phyloP scores from a whole-genome alignment of 2,797 vertebrate genomes.

The Poliocrania exsul region DNA sequence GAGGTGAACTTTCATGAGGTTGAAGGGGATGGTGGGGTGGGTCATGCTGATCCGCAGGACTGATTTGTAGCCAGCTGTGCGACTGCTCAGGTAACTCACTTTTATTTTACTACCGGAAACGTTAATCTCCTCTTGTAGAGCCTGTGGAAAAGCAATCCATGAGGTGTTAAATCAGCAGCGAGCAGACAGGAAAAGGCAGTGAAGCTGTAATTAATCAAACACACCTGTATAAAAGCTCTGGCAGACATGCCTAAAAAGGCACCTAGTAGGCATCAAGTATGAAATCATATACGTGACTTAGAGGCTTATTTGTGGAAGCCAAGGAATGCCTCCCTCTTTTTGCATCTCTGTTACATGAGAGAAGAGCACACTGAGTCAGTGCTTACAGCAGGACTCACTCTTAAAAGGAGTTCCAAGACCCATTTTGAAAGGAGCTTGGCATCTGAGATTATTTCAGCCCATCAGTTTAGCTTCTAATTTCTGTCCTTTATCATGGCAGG shows the following conservation, averaged over 20 bases:
- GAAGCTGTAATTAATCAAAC: slow-evolving; percentile 52
- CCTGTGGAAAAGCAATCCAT: slow-evolving; percentile 74
- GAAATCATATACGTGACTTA: background rate
- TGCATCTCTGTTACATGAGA: background rate
- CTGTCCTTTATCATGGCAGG: background rate
- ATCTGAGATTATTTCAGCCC: background rate
- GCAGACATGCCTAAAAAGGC: slow-evolving; percentile 6
- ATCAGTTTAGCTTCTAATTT: background rate
- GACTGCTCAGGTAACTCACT: slow-evolving; percentile 93
- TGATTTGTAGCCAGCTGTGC: slow-evolving; percentile 94
- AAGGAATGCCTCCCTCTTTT: background rate
- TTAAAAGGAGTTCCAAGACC: background rate
- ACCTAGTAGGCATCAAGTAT: slow-evolving; percentile 1
- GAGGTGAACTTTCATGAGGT: slow-evolving; percentile 98
- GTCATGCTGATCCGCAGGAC: slow-evolving; percentile 92
- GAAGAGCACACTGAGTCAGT: background rate
- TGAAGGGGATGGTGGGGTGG: slow-evolving; percentile 92
- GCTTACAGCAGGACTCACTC: background rate
- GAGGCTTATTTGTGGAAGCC: background rate
- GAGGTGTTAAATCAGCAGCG: slow-evolving; percentile 26
- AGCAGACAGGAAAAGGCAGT: slow-evolving; percentile 10
- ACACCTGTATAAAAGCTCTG: slow-evolving; percentile 29
- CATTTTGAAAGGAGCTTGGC: rapidly evolving
- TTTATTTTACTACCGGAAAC: slow-evolving; percentile 91
- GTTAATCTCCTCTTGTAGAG: slow-evolving; percentile 89